Percentiles rank a stretch among this genome's conserved stretches.
These are phyloP conservation scores for Tribolium madens DNA, from an alignment of 1,140 invertebrate species.

Conservation along the genomic window DNA sequence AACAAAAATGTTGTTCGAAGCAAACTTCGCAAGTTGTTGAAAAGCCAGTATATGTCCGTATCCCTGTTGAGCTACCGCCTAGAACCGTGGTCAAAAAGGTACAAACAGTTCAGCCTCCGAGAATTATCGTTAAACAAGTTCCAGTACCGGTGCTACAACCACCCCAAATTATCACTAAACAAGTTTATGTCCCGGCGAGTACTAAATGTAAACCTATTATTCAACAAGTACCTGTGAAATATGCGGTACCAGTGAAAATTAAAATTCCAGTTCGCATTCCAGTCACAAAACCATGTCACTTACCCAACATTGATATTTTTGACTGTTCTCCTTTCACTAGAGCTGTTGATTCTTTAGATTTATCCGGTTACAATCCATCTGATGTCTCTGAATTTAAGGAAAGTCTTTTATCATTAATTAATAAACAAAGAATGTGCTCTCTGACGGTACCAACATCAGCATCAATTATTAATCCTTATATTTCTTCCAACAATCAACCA, in stretches of 20 bases:
- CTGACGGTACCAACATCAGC: background rate
- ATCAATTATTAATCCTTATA: background rate
- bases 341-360: background rate
- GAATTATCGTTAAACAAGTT: slow-evolving; percentile 2
- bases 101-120: no score
- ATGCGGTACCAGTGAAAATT: slow-evolving; percentile 12
- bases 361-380: background rate
- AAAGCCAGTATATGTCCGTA: background rate
- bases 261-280: background rate
- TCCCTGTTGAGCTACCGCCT: background rate
- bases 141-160: background rate
- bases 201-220: background rate
- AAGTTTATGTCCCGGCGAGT: background rate
- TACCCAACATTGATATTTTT: background rate
- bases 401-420: background rate
- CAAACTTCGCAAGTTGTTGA: background rate
- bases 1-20: slow-evolving; percentile 1
- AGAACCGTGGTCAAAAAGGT: background rate
- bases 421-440: background rate
- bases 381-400: background rate
- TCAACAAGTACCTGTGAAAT: slow-evolving; percentile 17
- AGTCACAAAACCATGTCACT: background rate
- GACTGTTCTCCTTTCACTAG: background rate
- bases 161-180: slow-evolving; percentile 7
- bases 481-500: background rate